Evolutionary conservation across 2,888 invertebrate species (phyloP).

Genomic region (Leptinotarsa juncta): DNA sequence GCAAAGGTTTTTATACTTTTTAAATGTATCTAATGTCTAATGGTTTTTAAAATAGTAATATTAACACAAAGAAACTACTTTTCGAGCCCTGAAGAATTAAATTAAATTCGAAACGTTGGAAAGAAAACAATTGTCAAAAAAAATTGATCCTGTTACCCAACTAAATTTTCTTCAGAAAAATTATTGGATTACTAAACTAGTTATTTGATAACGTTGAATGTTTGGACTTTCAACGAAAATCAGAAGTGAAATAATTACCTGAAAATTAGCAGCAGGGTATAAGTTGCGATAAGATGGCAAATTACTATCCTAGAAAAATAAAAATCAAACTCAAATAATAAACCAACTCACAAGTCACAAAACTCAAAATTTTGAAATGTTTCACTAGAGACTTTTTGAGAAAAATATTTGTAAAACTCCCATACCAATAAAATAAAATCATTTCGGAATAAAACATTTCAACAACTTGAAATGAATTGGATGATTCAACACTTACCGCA

Average conservation of each 20-base stretch:
- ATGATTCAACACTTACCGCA: conserved; percentile 60
- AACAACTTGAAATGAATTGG: conserved; percentile 2
- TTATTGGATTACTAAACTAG: too few species aligned
- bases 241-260: conserved; percentile 44
- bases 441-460: neutral
- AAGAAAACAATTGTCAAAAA: too few species aligned
- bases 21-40: too few species aligned
- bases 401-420: neutral
- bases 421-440: neutral
- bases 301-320: conserved; percentile 74
- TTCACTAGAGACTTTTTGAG: neutral
- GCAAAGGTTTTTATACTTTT: too few species aligned
- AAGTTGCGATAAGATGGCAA: conserved; percentile 78
- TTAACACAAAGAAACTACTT: too few species aligned
- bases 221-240: conserved; percentile 8
- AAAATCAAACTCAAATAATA: conserved; percentile 50
- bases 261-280: conserved; percentile 74
- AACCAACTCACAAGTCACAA: neutral
- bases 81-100: too few species aligned
- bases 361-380: neutral
- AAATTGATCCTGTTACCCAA: too few species aligned
- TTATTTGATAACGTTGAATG: too few species aligned
- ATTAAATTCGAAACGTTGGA: too few species aligned
- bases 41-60: too few species aligned
- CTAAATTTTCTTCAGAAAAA: too few species aligned